Percentiles rank a stretch among this genome's conserved stretches.
These are phyloP conservation scores for Orthosia incerta DNA, from an alignment of 2,888 invertebrate genomes.

Conservation along the genomic window DNA sequence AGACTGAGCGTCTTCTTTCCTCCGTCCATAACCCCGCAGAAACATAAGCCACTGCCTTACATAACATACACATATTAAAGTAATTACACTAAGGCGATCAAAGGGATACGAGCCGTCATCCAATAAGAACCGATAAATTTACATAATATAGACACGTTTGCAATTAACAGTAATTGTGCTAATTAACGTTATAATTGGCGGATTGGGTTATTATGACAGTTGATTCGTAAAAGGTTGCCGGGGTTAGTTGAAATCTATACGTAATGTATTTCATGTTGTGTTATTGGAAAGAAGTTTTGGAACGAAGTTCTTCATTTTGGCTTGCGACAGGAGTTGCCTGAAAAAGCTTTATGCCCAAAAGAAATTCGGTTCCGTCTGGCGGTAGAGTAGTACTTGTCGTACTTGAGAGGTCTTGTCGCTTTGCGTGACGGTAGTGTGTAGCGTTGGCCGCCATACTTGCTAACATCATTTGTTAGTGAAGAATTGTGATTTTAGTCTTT, in stretches of 20 bases:
- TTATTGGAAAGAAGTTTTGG: too few relatives aligned
- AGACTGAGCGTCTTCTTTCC: not conserved
- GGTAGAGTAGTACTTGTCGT: too few relatives aligned
- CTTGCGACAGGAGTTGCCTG: too few relatives aligned
- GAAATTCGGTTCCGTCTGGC: too few relatives aligned
- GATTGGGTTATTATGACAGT: not conserved
- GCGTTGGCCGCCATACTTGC: too few relatives aligned
- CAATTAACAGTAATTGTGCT: slow-evolving; percentile 10
- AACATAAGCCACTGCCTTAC: not conserved
- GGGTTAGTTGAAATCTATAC: not conserved
- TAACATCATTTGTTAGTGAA: too few relatives aligned
- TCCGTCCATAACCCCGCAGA: not conserved
- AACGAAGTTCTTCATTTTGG: too few relatives aligned
- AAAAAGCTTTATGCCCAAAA: too few relatives aligned
- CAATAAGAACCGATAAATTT: slow-evolving; percentile 38
- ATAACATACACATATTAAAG: slow-evolving; percentile 5
- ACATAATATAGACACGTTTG: slow-evolving; percentile 12
- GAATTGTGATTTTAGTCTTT: too few relatives aligned
- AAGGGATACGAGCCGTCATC: slow-evolving; percentile 18
- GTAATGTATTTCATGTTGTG: not conserved
- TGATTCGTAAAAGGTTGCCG: not conserved
- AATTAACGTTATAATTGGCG: slow-evolving; percentile 5
- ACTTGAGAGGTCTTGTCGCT: too few relatives aligned
- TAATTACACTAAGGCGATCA: slow-evolving; percentile 44
- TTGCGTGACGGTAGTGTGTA: too few relatives aligned